Conservation (phyloP, 2,888 invertebrate species). For the Volucella inflata region DNA sequence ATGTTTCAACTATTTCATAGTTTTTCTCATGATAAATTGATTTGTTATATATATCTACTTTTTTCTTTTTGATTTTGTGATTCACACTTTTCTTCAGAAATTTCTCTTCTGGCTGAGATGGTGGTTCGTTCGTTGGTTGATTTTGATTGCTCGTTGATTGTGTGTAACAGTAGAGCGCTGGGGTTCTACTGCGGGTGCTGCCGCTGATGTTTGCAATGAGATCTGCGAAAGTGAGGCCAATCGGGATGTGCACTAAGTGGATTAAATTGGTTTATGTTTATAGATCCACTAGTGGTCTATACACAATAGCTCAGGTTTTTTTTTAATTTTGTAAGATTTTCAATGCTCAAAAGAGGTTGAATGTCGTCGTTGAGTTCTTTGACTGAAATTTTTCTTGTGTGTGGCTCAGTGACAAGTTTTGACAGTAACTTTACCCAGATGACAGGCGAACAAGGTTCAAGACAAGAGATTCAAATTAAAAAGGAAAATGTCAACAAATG, state of each 20-base stretch:
- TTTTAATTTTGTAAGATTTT: constrained; percentile 61
- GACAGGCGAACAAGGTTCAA: constrained; percentile 35
- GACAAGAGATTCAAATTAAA: neutral
- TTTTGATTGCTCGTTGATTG: constrained; percentile 17
- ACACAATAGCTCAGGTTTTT: constrained; percentile 33
- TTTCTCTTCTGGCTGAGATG: constrained; percentile 51
- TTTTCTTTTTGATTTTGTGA: constrained; percentile 46
- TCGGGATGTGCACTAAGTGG: constrained; percentile 15
- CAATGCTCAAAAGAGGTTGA: constrained; percentile 68
- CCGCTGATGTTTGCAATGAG: constrained; percentile 58
- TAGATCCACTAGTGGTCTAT: constrained; percentile 15
- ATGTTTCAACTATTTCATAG: constrained; percentile 33
- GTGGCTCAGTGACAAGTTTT: constrained; percentile 65
- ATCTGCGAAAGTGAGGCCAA: constrained; percentile 60
- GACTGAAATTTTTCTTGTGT: constrained; percentile 61
- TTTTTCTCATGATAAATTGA: constrained; percentile 21
- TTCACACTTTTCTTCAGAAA: constrained; percentile 66
- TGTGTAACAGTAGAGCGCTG: neutral
- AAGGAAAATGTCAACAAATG: constrained; percentile 55
- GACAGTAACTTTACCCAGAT: constrained; percentile 58
- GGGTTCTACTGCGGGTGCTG: constrained; percentile 29
- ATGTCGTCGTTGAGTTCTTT: constrained; percentile 71
- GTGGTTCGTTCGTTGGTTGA: constrained; percentile 27
- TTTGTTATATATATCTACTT: constrained; percentile 3
- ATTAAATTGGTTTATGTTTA: constrained; percentile 9